Base-by-base conservation (phyloP, 2,113 vertebrate species). In the Perca flavescens region DNA sequence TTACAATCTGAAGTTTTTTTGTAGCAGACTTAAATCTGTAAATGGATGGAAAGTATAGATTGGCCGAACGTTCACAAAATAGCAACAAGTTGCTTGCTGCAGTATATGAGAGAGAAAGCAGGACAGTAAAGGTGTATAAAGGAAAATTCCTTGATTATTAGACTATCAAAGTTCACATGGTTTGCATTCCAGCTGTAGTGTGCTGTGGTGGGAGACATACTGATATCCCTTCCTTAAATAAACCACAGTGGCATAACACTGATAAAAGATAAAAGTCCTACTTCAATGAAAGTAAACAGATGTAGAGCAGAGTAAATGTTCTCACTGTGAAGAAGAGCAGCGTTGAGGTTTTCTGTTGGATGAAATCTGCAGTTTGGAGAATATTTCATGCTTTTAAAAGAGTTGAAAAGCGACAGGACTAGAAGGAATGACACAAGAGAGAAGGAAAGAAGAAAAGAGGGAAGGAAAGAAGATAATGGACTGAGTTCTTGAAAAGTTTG, bases 141-240 rank as follows among this genome's bases (percentile, higher is more conserved):
- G 4, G 1, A 52, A 79, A 43, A 74, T 64, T 78, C 43, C 11
- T 50, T 0, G 0, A 40, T 34, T 57, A 68, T 74, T 47, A 57
- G 2, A 61, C 69, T 16, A 5, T 58, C 58, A 78, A 11, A 61
- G 64, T 60, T 78, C 70, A 75, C 60, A 74, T 53, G 16, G 25
- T 67, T 73, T 54, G 47, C 76, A 81, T 87, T 78, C 52, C 69
- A 74, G 31, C 53, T 67, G 28, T 46, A 13, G 21, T 46, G 19
- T 19, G n/a, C 21, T 17, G 12, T 36, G 25, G 49, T 40, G 5
- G 31, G 43, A 65, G 61, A 53, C 2, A 0, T 1, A 63, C 22
- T 43, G 17, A 53, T 53, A 25, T 28, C 9, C 12, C 11, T 28
- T 43, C 6, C 16, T 31, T 36, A 46, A 61, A 36, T 25, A 34